Base-by-base conservation (phyloP, 2,797 vertebrate genomes). In the Chelidonichthys spinosus region DNA sequence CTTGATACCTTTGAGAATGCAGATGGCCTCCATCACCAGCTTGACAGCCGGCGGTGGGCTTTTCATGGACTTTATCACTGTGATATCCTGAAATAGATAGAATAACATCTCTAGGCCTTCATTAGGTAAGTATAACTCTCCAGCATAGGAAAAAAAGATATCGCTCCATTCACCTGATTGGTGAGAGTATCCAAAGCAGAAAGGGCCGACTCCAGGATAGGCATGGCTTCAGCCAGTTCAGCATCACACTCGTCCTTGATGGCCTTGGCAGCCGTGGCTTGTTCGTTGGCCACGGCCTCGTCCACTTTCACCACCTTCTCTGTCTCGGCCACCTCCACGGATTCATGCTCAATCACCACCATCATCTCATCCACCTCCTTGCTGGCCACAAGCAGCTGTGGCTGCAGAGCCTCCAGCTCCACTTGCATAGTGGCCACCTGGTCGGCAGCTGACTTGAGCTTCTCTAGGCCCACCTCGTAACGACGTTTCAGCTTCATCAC, bases 221-320 rank as follows among this genome's bases (percentile, higher is more conserved):
- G 97, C 87, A 97, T 75, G 17, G 97, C 96, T 76, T 86, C 93
- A 0, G 96, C 97, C 79, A 98, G 89, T 74, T 98, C 96, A 0
- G 96, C 95, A 1, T 98, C 95, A 6, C 97, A 98, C 80, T 98
- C 97, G 46, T 98, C 96, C 82, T 97, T 97, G 86, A 98, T 98
- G 65, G 95, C 96, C 88, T 97, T 96, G 70, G 97, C 95, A 6
- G 95, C 97, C 95, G 94, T 95, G 50, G 97, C 96, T 91, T 97
- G 96, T 17, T 95, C 90, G 0, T 97, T 97, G 49, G 97, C 96
- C 36, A 95, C 75, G 0, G 82, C 95, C 85, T 98, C 96, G 33
- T 98, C 96, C 40, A 90, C 89, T 84, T 96, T 96, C 67, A 98
- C 96, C 0, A 96, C 91, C 87, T 96, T 95, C 83, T 97, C 97